Base-by-base conservation (phyloP, 2,113 vertebrate species). In the Marmota flaviventris region DNA sequence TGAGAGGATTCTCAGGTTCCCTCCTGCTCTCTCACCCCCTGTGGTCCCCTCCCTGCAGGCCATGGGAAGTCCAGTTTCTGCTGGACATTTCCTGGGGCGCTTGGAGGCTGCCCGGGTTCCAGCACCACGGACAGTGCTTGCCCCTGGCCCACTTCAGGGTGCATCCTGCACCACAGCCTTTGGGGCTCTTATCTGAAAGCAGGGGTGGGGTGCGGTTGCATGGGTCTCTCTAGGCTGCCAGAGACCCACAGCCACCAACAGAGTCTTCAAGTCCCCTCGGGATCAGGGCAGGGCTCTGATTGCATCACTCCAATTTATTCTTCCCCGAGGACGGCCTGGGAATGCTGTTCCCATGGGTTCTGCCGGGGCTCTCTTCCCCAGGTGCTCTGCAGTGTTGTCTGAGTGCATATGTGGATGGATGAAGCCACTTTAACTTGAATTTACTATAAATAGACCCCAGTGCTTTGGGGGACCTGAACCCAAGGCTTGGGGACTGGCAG, bases 51-150 rank as follows among this genome's bases (percentile, higher is more conserved):
- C 18, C 11, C 5, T 63, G 42, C 42, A 73, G n/a, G 29, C 42
- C 8, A 0, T 2, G 3, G 70, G 45, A 45, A 69, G 61, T 14
- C 37, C n/a, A 1, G 51, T 34, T 56, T 51, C 18, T 16, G 27
- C 89, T 2, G 16, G n/a, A 39, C 16, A 0, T 56, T 84, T 85
- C 12, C 12, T 3, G 10, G 78, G 8, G 34, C 22, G 3, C 0
- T 2, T 8, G 13, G 18, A 53, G 37, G 29, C 8, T 1, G 37
- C 20, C 0, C 0, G 12, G 65, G 1, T 8, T 1, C 13, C 85
- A 94, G 94, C 53, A 97, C 97, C 97, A 88, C 0, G 91, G 97
- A 98, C 97, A 98, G 97, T 91, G 18, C 85, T 42, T 0, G 0
- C 0, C 8, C 32, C 17, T 0, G 0, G 1, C 0, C 20, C 0